Conservation (phyloP, 2,888 invertebrate species). For the Calameuta filiformis region DNA sequence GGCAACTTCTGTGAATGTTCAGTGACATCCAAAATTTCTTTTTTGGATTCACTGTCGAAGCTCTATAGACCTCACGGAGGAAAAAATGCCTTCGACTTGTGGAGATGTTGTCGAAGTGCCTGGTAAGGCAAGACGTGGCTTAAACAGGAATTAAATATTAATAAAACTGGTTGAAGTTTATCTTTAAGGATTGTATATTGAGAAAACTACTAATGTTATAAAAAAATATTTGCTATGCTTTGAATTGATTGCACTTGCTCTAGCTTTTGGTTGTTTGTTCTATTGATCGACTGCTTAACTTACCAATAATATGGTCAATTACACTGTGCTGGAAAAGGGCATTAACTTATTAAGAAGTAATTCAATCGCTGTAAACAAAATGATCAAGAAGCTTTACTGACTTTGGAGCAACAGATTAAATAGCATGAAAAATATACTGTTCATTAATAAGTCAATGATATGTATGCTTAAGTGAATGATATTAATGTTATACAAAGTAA, state of each 20-base stretch:
- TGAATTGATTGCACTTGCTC: not conserved
- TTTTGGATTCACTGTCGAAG: not conserved
- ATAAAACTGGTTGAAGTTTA: not conserved
- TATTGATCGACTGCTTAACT: not conserved
- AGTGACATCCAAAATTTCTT: not conserved
- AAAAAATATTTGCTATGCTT: not conserved
- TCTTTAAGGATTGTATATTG: not conserved
- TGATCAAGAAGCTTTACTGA: not conserved
- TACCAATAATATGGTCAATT: not conserved
- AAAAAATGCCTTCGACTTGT: slow-evolving; percentile 56
- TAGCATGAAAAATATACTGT: not conserved
- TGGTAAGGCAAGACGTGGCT: slow-evolving; percentile 37
- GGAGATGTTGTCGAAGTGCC: slow-evolving; percentile 51
- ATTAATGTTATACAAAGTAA: not conserved
- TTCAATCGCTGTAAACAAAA: not conserved
- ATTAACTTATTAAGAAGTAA: not conserved
- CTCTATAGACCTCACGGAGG: not conserved
- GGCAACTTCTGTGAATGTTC: not conserved
- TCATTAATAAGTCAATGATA: not conserved
- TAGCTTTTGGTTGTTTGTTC: not conserved
- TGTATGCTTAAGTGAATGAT: not conserved
- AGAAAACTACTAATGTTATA: not conserved
- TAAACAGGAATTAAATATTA: not conserved
- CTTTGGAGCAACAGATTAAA: not conserved
- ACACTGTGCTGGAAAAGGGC: not conserved